Evolutionary conservation across 1,140 invertebrate species (phyloP).

Genomic region (Drosophila grimshawi): DNA sequence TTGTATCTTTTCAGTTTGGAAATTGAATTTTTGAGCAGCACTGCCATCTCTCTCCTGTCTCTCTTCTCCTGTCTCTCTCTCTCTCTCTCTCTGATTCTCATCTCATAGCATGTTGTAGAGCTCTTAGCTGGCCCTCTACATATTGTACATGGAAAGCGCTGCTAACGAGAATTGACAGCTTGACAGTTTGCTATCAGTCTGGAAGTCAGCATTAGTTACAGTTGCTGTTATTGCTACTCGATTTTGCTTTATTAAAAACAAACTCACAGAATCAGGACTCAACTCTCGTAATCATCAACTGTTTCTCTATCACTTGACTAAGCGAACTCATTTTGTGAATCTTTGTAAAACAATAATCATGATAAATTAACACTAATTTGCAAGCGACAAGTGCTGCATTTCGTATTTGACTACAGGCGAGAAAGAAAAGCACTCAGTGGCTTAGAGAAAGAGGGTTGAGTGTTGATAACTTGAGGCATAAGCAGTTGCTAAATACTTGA

Average conservation of each 20-base stretch:
- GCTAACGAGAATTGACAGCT: conserved; percentile 79
- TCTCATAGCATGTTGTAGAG: not conserved
- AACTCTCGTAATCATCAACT: not conserved
- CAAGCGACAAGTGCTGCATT: conserved; percentile 58
- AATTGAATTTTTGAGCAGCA: conserved; percentile 81
- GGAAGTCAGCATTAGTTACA: conserved; percentile 80
- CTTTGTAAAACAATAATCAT: conserved; percentile 75
- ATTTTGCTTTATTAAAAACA: conserved; percentile 71
- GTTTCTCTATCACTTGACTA: conserved; percentile 23
- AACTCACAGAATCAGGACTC: not conserved
- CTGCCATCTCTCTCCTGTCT: conserved; percentile 45
- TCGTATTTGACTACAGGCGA: conserved; percentile 12
- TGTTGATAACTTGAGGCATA: not conserved
- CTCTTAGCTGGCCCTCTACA: conserved; percentile 6
- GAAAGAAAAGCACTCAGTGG: conserved; percentile 18
- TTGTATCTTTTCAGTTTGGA: conserved; percentile 74
- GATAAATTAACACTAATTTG: conserved; percentile 81
- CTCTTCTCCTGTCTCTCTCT: conserved; percentile 20
- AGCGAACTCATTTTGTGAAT: conserved; percentile 72
- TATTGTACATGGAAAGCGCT: conserved; percentile 53
- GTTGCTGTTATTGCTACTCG: conserved; percentile 40
- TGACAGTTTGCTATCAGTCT: conserved; percentile 80
- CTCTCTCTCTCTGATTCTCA: not conserved
- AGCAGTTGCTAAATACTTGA: conserved; percentile 15
- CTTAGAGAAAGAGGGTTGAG: conserved; percentile 1